Conservation (phyloP, 2,888 invertebrate species). For the Tribolium freemani region DNA sequence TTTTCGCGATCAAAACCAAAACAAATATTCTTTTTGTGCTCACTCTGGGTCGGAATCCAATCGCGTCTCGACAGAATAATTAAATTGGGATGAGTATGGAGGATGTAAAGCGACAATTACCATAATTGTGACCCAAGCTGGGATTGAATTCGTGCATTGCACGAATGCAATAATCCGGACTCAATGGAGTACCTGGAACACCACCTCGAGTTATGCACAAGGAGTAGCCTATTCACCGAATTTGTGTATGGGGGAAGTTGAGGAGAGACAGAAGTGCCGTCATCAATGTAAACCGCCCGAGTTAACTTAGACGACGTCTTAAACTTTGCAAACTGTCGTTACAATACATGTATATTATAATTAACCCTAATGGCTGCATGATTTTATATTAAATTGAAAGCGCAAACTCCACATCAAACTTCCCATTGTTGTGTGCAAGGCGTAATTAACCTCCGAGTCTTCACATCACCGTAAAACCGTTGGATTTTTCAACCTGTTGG, state of each 20-base stretch:
- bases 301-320: constrained; percentile 44
- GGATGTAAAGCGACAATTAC: constrained; percentile 45
- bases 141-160: constrained; percentile 49
- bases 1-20: background rate
- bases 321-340: constrained; percentile 59
- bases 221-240: constrained; percentile 37
- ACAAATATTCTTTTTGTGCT: too few species aligned
- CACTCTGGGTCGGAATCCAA: too few species aligned
- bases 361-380: constrained; percentile 59
- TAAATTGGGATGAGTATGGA: background rate
- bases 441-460: too few species aligned
- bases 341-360: constrained; percentile 61
- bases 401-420: constrained; percentile 48
- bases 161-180: constrained; percentile 28
- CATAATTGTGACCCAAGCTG: constrained; percentile 50
- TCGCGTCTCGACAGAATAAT: too few species aligned
- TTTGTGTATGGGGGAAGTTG: constrained; percentile 3
- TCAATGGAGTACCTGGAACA: constrained; percentile 15
- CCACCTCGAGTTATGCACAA: constrained; percentile 15
- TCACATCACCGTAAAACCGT: too few species aligned
- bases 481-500: background rate
- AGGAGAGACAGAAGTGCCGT: constrained; percentile 29
- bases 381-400: constrained; percentile 54
- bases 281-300: constrained; percentile 41
- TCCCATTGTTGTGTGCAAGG: constrained; percentile 42